phyloP scores from a whole-genome alignment of 2,797 vertebrate species.

The Tiaroga cobitis region DNA sequence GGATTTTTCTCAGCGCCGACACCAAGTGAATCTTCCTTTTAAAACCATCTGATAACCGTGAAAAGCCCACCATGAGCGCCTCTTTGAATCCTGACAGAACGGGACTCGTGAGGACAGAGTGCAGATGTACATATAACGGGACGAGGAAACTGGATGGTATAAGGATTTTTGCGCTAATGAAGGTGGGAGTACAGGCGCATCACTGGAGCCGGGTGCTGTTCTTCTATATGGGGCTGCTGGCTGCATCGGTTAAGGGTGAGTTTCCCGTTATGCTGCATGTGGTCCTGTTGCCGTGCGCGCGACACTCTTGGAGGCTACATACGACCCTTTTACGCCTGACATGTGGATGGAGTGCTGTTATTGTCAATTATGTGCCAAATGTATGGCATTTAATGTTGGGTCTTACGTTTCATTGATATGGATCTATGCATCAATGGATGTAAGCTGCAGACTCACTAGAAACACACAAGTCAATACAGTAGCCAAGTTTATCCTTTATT shows the following conservation, averaged over 20 bases:
- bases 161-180: constrained; percentile 86
- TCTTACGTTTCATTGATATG: constrained; percentile 38
- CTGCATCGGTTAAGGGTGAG: constrained; percentile 90
- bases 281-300: constrained; percentile 25
- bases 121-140: constrained; percentile 78
- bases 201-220: constrained; percentile 88
- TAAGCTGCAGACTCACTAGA: background rate
- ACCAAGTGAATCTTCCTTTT: constrained; percentile 79
- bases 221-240: constrained; percentile 86
- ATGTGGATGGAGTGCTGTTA: constrained; percentile 26
- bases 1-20: constrained; percentile 89
- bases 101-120: constrained; percentile 80
- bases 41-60: constrained; percentile 79
- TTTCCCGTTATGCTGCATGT: constrained; percentile 66
- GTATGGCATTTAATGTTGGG: constrained; percentile 15
- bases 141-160: constrained; percentile 79
- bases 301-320: background rate
- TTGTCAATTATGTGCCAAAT: constrained; percentile 5
- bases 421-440: background rate
- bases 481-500: background rate
- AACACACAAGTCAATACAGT: background rate
- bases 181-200: constrained; percentile 83
- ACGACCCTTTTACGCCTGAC: constrained; percentile 21
- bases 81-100: constrained; percentile 73
- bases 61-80: constrained; percentile 75